Evolutionary conservation across 2,113 vertebrate species (phyloP), one percentile per base, ranked within the genome.

Genomic region (Baryphthengus martii): DNA sequence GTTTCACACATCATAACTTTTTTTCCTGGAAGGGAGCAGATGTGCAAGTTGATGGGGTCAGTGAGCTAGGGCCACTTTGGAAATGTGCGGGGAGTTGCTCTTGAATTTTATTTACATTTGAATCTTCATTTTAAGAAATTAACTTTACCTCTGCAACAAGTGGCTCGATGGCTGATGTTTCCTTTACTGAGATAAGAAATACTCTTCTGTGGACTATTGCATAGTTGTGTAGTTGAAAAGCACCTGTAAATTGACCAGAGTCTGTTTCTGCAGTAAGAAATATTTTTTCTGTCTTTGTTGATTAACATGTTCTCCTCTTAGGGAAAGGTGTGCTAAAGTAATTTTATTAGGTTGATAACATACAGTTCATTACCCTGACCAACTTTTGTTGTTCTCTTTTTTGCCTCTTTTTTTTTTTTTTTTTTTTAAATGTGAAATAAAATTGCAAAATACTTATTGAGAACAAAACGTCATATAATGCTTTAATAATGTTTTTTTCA

Each of bases 361-460:
- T 17, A 13, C 10, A 26, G 33, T 33, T 74, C 11, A 17, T 78
- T 65, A 33, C 24, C 24, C 17, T 55, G 68, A 89, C 24, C 47
- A 75, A 8, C 28, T 61, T 84, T 17, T 52, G 42, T 31, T 62
- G 25, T 81, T 75, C 13, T 61, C 7, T 42, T 59, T 90, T 66
- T 74, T 26, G 21, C 18, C 17, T 82, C 0, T 0, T 4, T 68
- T 42, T 47, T 42, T 6, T 4, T 0, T 4, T 68, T 45, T 47
- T 42, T 9, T 3, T 45, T 68, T 77, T 45, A 29, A 2, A 2
- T 45, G 3, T 53, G 35, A 52, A 66, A 67, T 73, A 68, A 77
- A 88, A 77, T 37, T 31, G 6, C 13, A 17, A 78, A 82, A 19
- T 37, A 40, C 28, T 63, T 76, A 17, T 1, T 73, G 58, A 73